phyloP scores from a whole-genome alignment of 35 echinoderm and acorn worm genomes.

The Hemicentrotus pulcherrimus region DNA sequence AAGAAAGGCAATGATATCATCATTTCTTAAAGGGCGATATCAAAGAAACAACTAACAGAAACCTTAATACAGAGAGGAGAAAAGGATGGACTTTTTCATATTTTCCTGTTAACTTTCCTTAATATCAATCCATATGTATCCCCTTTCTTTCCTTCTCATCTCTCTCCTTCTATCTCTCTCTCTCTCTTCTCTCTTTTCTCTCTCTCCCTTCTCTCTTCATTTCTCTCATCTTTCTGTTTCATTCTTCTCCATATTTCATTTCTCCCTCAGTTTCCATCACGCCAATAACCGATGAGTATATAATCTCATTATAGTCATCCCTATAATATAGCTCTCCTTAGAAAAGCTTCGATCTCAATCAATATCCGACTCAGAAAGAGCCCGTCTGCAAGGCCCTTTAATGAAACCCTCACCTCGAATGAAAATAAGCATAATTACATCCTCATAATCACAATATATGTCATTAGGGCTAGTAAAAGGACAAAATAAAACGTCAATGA shows the following conservation, averaged over 20 bases:
- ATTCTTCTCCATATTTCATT: neutral
- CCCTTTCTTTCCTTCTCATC: too few species aligned
- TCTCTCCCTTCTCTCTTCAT: neutral
- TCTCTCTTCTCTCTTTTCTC: neutral
- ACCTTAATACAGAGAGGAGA: too few species aligned
- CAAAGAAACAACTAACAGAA: too few species aligned
- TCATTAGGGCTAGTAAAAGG: neutral
- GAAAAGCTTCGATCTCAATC: neutral
- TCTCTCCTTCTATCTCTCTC: too few species aligned
- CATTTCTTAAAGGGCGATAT: too few species aligned
- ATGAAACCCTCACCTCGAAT: neutral
- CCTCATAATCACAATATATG: neutral
- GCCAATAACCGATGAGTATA: neutral
- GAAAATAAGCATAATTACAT: slow-evolving; percentile 6
- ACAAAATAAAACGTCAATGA: neutral
- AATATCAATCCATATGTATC: too few species aligned
- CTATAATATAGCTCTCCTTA: neutral
- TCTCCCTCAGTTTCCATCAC: neutral
- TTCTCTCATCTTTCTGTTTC: neutral
- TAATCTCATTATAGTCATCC: neutral
- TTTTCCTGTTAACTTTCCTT: too few species aligned
- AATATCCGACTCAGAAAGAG: neutral
- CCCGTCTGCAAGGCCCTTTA: neutral
- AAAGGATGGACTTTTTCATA: too few species aligned
- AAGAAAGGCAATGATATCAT: too few species aligned